A percentile compares a stretch with the other conserved stretches of the same genome.
Conservation (phyloP, 1,140 invertebrate species). For the Cydia strobilella region DNA sequence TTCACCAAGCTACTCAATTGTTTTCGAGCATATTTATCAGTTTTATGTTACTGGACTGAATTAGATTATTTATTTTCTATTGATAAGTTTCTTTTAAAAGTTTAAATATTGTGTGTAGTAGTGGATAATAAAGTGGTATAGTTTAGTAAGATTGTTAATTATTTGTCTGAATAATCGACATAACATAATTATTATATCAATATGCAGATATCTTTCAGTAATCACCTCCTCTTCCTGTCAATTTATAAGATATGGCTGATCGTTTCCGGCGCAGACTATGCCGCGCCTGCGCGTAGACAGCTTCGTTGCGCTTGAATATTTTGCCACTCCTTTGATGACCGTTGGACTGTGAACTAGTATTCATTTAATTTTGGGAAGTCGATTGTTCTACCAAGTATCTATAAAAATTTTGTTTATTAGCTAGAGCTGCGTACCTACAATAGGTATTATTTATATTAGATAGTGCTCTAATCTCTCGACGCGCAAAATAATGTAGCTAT, state of each 20-base stretch:
- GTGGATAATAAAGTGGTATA: too few relatives aligned
- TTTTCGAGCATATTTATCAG: too few relatives aligned
- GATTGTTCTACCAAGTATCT: not conserved
- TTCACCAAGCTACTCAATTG: too few relatives aligned
- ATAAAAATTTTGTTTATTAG: not conserved
- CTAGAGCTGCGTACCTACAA: not conserved
- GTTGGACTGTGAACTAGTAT: slow-evolving; percentile 5
- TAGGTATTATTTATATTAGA: too few relatives aligned
- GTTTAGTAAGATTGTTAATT: too few relatives aligned
- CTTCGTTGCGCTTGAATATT: slow-evolving; percentile 27
- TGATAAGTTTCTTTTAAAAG: too few relatives aligned
- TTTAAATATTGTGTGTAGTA: too few relatives aligned
- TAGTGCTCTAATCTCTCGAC: too few relatives aligned
- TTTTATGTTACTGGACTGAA: too few relatives aligned
- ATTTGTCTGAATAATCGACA: too few relatives aligned
- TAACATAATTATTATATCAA: not conserved
- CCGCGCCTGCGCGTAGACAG: slow-evolving; percentile 23
- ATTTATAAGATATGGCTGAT: slow-evolving; percentile 23
- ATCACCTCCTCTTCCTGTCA: slow-evolving; percentile 23
- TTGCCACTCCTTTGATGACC: slow-evolving; percentile 24
- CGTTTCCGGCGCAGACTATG: slow-evolving; percentile 13
- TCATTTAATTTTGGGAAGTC: slow-evolving; percentile 17
- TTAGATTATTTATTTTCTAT: too few relatives aligned
- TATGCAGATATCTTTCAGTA: slow-evolving; percentile 20
- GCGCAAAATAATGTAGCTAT: too few relatives aligned